Evolutionary conservation across 2,888 invertebrate species (phyloP), one percentile per base, ranked within the genome.

Genomic region (Girardia tigrina): DNA sequence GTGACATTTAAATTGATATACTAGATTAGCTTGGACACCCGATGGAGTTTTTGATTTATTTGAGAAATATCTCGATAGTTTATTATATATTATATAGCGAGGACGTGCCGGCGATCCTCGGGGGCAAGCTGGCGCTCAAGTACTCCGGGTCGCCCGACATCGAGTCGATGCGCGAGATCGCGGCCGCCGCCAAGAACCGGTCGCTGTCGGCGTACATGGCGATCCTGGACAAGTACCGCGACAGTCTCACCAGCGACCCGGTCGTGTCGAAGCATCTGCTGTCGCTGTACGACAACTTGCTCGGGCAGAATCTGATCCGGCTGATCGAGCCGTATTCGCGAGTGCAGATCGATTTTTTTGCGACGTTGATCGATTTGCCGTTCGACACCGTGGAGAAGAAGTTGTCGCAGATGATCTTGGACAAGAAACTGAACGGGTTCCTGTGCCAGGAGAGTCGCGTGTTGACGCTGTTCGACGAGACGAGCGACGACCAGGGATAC

Each of bases 351-450:
- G 78, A 78, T 75, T 92, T 93, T 85, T 90, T 95, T 79, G 92
- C 94, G 28, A 89, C 90, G 80, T 89, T 90, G 80, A 95, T 95
- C 86, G 90, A 91, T 81, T 87, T 95, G 78, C 90, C 92, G 71
- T 78, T 79, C 79, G 80, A 78, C 71, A 88, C 90, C 86, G 97
- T 99, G 74, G 98, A 99, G 86, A 94, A 94, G 86, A 99, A 99
- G 86, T 86, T 99, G 77, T 97, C 97, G 73, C 98, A 98, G 86
- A 99, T 99, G 98, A 98, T 99, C 83, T 87, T 99, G 84, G 98
- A 99, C 85, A 92, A 93, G 82, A 98, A 97, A 86, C 90, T 98
- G 80, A 85, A 84, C 80, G 87, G 97, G 26, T 97, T 97, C 80
- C 87, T 99, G 79, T 97, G 99, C 86, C 98, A 99, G 86, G 97